Evolutionary conservation across 2,113 vertebrate species (phyloP).

Genomic region (Lynx canadensis): DNA sequence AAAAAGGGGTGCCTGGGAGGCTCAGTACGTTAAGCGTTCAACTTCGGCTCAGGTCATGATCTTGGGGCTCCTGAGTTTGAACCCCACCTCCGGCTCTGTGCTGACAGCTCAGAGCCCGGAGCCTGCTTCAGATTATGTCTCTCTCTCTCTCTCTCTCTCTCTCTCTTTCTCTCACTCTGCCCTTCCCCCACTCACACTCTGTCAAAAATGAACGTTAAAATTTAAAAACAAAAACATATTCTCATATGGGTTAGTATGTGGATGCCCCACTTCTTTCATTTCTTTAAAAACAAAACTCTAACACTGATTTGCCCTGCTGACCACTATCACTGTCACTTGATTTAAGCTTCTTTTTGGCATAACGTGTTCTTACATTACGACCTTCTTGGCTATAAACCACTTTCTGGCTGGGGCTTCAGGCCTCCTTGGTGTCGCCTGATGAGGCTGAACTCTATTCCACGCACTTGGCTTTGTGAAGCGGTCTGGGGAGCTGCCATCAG

Average conservation of each 20-base stretch:
- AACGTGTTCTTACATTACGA: neutral
- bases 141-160: too few relatives aligned
- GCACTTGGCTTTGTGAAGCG: neutral
- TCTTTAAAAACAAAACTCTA: neutral
- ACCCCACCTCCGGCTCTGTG: too few relatives aligned
- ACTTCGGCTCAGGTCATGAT: too few relatives aligned
- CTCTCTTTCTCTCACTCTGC: too few relatives aligned
- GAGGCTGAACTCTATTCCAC: neutral
- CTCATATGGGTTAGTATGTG: neutral
- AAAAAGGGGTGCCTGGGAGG: too few relatives aligned
- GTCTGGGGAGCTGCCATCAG: neutral
- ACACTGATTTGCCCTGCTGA: neutral
- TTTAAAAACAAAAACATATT: too few relatives aligned
- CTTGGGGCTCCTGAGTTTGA: too few relatives aligned
- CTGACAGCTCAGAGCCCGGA: too few relatives aligned
- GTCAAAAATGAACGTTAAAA: too few relatives aligned
- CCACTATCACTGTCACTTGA: neutral
- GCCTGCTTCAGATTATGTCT: too few relatives aligned
- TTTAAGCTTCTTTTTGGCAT: neutral
- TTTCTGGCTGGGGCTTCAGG: neutral
- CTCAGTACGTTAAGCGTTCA: too few relatives aligned
- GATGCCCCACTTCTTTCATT: neutral
- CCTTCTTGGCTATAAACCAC: neutral
- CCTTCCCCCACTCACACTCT: too few relatives aligned
- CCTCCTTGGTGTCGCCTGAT: neutral